Conservation (phyloP, 2,113 vertebrate species). For the Calypte anna region DNA sequence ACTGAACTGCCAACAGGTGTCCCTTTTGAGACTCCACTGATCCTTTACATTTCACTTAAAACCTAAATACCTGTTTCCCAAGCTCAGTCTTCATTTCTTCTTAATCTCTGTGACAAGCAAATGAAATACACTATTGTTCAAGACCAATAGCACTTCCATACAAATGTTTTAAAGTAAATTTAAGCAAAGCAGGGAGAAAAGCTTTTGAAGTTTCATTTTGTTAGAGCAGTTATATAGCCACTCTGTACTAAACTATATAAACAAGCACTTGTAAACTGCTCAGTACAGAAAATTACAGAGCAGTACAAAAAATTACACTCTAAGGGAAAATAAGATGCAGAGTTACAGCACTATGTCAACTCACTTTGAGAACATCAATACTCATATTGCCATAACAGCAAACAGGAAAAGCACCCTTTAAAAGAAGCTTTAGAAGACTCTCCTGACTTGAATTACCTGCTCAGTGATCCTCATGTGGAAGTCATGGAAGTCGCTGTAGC, state of each 20-base stretch:
- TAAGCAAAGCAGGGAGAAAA: neutral
- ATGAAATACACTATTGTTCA: neutral
- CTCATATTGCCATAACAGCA: neutral
- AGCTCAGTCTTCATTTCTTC: conserved; percentile 52
- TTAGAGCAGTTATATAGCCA: neutral
- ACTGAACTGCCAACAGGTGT: conserved; percentile 32
- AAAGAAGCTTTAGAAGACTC: neutral
- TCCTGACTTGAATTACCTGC: conserved; percentile 79
- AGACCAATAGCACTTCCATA: neutral
- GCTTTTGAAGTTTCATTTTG: neutral
- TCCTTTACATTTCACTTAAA: conserved; percentile 20
- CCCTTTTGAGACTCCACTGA: neutral
- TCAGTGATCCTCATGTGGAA: conserved; percentile 99
- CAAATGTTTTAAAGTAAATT: neutral
- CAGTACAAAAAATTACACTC: neutral
- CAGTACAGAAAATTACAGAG: neutral
- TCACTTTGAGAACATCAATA: neutral
- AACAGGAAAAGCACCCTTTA: neutral
- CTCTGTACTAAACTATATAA: neutral
- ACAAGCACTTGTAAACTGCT: rapidly evolving
- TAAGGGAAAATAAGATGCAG: neutral
- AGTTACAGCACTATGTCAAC: too few relatives aligned
- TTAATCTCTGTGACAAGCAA: conserved; percentile 56
- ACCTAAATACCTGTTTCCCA: conserved; percentile 39
- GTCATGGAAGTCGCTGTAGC: conserved; percentile 98